Base-by-base conservation (phyloP, 1,140 invertebrate species). In the Stegodyphus dumicola region DNA sequence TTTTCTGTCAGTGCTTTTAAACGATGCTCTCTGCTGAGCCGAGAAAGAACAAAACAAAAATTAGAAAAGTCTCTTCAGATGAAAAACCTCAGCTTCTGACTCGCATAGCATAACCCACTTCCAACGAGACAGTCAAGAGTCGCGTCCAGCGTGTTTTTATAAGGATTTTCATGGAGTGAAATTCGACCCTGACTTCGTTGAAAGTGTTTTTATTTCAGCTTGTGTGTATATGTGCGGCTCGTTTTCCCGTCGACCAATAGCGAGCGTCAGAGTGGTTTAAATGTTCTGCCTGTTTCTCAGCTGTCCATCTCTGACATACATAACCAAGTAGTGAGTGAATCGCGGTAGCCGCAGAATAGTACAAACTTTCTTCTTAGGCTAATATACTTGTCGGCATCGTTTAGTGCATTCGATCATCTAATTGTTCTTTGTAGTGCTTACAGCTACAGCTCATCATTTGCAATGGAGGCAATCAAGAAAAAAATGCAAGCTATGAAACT, bases 401-500 rank as follows among this genome's bases (percentile, higher is more conserved):
- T 67, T n/a, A 6, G 65, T 15, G 65, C 9, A n/a, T 67, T 15
- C 17, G 65, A 15, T 67, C 65, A n/a, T 17, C n/a, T 7, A 67
- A 7, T 18, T 9, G 17, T 17, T 1, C n/a, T 67, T 67, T 67
- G 17, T 67, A 15, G 9, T 67, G 56, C 9, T 10, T 10, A 60
- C 9, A 60, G 5, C 1, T 33, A 33, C 33, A 33, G 33, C 3
- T 33, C 33, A 33, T 33, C 33, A 33, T 33, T 33, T 33, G 5
- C 56, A 86, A 99, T 99, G 97, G 97, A 99, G 94, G 96, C 97
- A 92, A 99, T 99, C 94, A 99, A 99, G 95, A 99, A 99, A 95
- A 99, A 99, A 94, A 99, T 99, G 98, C 96, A 98, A 93, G 96
- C 96, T 92, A 99, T 99, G 97, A 99, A 99, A 95, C 93, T 98